Base-by-base conservation (phyloP, 1,140 invertebrate genomes). In the Cepaea nemoralis region DNA sequence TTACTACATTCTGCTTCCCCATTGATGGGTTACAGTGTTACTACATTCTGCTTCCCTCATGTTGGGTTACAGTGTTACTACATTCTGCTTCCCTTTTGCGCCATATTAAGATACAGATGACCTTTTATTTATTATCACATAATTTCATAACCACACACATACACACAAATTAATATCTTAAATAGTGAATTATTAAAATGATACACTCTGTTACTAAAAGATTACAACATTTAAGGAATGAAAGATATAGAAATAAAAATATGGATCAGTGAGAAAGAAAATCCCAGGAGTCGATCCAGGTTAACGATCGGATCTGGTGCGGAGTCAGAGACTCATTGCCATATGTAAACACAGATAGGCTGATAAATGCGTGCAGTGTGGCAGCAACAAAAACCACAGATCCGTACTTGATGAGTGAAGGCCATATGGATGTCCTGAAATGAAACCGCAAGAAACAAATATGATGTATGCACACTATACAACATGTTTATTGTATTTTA, bases 261-360 rank as follows among this genome's bases (percentile, higher is more conserved):
- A 71, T 10, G 33, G 14, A 27, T 77, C 39, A 76, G 59, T 86
- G 87, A 22, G 81, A 39, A 6, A 88, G 80, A 33, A 87, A 88
- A 35, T 88, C 87, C 87, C 87, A 88, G 42, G 83, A 81, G 33
- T 86, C 86, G 76, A 77, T 83, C 86, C 86, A 87, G 3, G 78
- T 81, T 16, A 87, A 50, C 33, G 66, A 50, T 42, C 83, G 37
- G 12, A 88, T 85, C 27, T 86, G 45, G 33, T 85, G 42, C 3
- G 80, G 27, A 22, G 77, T 83, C 27, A 87, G 77, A 31, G 74
- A 63, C 0, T 37, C 66, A 71, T 55, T 83, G 3, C 85, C 87
- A 67, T 86, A 87, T 2, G 85, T 81, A 55, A 87, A 84, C 10
- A 83, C 77, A 27, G 82, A 82, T 6, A 88, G 48, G 33, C 83